These are phyloP conservation scores for Cryptus viduatorius DNA, from an alignment of 2,888 invertebrate genomes.

Conservation along the genomic window DNA sequence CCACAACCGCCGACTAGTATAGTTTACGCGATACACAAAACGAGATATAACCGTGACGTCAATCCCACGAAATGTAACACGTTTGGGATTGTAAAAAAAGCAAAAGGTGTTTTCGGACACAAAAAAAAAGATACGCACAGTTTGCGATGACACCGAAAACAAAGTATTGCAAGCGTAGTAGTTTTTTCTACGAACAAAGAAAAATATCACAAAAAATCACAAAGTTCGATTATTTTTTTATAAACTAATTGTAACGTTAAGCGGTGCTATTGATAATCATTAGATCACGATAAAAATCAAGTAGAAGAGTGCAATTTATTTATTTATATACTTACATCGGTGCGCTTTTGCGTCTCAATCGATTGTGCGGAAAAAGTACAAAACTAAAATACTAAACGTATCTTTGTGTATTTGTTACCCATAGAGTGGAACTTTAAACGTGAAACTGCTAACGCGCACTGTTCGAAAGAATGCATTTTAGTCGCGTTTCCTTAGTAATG, in stretches of 20 bases:
- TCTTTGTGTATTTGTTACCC: slow-evolving; percentile 30
- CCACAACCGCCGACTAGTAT: neutral
- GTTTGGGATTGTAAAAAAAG: slow-evolving; percentile 18
- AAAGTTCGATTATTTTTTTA: slow-evolving; percentile 13
- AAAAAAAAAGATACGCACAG: slow-evolving; percentile 25
- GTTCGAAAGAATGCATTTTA: slow-evolving; percentile 15
- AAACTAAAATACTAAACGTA: slow-evolving; percentile 21
- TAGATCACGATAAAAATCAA: neutral
- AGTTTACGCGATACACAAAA: neutral
- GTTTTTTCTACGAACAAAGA: neutral
- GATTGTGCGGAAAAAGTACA: slow-evolving; percentile 33
- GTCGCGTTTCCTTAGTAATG: slow-evolving; percentile 20
- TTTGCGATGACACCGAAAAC: neutral
- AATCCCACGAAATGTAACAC: slow-evolving; percentile 14
- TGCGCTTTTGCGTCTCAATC: slow-evolving; percentile 22
- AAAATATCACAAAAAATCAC: slow-evolving; percentile 3
- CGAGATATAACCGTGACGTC: neutral
- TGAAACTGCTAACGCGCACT: neutral
- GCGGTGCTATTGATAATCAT: slow-evolving; percentile 19
- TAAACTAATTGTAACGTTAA: neutral
- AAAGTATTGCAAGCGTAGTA: neutral
- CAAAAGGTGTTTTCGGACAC: slow-evolving; percentile 13
- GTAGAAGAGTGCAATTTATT: slow-evolving; percentile 56
- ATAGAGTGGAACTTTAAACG: neutral
- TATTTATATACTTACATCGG: slow-evolving; percentile 28